Evolutionary conservation across 2,797 vertebrate genomes (phyloP).

Genomic region (Enteromius radiatus): DNA sequence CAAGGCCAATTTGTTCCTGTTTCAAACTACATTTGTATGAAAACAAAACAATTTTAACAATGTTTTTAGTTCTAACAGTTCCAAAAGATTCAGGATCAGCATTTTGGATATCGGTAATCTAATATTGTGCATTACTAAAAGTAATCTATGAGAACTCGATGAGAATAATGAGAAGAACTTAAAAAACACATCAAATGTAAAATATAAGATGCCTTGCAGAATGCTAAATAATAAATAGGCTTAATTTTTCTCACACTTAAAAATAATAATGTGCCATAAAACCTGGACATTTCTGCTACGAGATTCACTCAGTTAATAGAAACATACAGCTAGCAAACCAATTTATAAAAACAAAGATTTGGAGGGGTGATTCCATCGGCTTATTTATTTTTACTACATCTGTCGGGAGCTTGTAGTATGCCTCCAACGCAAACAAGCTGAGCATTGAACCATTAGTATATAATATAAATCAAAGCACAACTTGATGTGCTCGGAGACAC

Average conservation of each 20-base stretch:
- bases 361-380: not conserved
- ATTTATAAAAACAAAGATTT: constrained; percentile 13
- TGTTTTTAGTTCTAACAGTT: constrained; percentile 1
- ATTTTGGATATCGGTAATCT: no score
- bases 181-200: not conserved
- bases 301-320: not conserved
- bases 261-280: not conserved
- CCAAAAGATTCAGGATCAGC: no score
- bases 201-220: not conserved
- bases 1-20: no score
- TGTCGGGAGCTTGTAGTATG: not conserved
- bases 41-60: no score
- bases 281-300: not conserved
- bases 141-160: not conserved
- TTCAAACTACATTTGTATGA: no score
- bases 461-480: constrained; percentile 18
- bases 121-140: not conserved
- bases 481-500: constrained; percentile 24
- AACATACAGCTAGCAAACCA: not conserved
- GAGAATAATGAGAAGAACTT: not conserved
- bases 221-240: not conserved
- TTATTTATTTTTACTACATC: constrained; percentile 40
- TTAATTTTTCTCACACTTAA: not conserved
- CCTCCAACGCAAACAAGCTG: constrained; percentile 2
- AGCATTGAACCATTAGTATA: constrained; percentile 26